These are phyloP conservation scores for Nicator chloris DNA, from an alignment of 2,113 vertebrate species.

Conservation along the genomic window DNA sequence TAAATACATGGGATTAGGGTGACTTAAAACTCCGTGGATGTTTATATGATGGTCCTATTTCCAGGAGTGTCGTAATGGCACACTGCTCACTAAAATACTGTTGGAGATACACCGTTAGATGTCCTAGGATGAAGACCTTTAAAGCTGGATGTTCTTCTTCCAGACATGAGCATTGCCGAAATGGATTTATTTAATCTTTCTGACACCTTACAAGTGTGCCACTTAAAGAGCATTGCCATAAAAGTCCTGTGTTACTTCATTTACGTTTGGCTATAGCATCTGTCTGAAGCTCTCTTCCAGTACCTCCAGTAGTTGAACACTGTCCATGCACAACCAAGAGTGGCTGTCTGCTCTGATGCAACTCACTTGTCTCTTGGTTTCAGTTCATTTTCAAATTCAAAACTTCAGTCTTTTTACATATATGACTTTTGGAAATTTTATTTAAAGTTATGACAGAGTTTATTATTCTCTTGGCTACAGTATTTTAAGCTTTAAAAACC, in stretches of 20 bases:
- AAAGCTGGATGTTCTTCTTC: background rate
- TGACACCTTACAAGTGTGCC: background rate
- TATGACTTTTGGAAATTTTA: background rate
- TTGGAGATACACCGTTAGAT: background rate
- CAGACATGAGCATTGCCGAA: background rate
- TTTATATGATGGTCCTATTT: constrained; percentile 23
- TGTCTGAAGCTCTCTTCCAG: background rate
- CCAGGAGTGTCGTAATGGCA: background rate
- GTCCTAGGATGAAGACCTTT: background rate
- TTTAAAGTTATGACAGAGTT: background rate
- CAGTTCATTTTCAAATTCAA: background rate
- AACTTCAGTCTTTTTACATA: background rate
- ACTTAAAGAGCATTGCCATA: background rate
- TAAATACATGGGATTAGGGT: constrained; percentile 26
- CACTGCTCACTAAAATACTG: background rate
- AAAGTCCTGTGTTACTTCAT: background rate
- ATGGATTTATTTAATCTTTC: background rate
- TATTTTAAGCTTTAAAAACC: background rate
- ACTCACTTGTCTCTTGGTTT: background rate
- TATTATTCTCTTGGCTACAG: background rate
- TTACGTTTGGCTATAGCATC: background rate
- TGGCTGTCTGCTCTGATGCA: background rate
- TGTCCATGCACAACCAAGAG: background rate
- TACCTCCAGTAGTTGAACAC: background rate
- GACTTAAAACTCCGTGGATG: background rate